A percentile compares a stretch with the other conserved stretches of the same genome.
Evolutionary conservation across 2,113 vertebrate genomes (phyloP).

Genomic region (Protobothrops flavoviridis): DNA sequence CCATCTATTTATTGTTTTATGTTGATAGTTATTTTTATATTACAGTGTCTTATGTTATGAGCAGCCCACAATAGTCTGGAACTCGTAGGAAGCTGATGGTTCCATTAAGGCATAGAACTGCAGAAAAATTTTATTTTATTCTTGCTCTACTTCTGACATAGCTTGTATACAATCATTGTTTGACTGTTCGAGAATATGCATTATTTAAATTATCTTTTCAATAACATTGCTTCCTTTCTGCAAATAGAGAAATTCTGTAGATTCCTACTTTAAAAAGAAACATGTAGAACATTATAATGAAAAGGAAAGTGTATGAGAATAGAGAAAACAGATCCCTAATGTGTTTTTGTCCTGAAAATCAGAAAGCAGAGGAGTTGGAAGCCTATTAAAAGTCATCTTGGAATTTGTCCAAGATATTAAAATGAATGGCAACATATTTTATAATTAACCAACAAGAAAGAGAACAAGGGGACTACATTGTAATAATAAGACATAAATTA

Average conservation of each 20-base stretch:
- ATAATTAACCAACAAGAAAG: background rate
- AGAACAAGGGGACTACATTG: background rate
- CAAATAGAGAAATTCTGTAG: background rate
- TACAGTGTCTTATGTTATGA: background rate
- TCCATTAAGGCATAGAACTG: background rate
- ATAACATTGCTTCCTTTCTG: background rate
- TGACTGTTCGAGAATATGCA: background rate
- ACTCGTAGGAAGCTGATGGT: background rate
- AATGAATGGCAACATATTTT: background rate
- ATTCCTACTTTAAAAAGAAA: background rate
- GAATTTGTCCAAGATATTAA: background rate
- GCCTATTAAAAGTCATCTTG: background rate
- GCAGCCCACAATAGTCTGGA: background rate
- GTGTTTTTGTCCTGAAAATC: background rate
- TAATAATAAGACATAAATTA: constrained; percentile 1
- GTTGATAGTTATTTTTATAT: background rate
- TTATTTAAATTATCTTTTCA: background rate
- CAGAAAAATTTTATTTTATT: background rate
- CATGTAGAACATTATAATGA: background rate
- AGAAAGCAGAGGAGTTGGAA: background rate
- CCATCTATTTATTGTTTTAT: background rate
- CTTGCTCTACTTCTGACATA: background rate
- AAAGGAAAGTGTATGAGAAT: background rate
- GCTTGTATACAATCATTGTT: background rate
- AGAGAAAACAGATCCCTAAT: background rate